Evolutionary conservation across 2,797 vertebrate species (phyloP).

Genomic region (Acropternis orthonyx): DNA sequence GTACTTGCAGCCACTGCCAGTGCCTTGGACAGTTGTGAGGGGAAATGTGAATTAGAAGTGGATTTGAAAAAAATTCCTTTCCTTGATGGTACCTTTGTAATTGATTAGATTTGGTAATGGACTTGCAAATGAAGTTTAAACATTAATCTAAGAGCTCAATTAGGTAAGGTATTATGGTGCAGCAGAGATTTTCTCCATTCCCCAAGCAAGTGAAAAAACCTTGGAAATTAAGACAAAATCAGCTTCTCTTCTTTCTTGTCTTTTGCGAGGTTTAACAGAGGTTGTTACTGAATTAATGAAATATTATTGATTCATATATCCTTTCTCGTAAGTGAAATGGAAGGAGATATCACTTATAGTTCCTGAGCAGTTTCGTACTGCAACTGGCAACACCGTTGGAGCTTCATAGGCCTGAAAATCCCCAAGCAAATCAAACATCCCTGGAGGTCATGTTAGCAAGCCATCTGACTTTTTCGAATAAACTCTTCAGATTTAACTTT

Average conservation of each 20-base stretch:
- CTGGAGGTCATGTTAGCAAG: background rate
- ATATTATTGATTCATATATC: conserved; percentile 33
- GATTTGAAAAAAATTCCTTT: background rate
- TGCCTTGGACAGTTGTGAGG: background rate
- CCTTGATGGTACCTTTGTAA: conserved; percentile 53
- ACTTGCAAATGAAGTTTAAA: conserved; percentile 71
- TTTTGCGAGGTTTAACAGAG: conserved; percentile 41
- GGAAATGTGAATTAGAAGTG: conserved; percentile 7
- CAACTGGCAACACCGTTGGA: background rate
- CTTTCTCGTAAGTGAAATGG: conserved; percentile 4
- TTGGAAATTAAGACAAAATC: conserved; percentile 50
- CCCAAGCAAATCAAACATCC: background rate
- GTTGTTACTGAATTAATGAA: conserved; percentile 65
- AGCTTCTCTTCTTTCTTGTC: conserved; percentile 35
- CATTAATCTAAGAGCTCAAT: conserved; percentile 66
- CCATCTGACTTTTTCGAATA: background rate
- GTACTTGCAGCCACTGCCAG: background rate
- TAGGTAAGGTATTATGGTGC: conserved; percentile 30
- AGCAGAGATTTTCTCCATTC: conserved; percentile 28
- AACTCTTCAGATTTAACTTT: background rate
- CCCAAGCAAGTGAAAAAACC: conserved; percentile 32
- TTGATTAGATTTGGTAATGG: conserved; percentile 66
- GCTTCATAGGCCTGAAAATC: background rate
- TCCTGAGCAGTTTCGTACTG: background rate
- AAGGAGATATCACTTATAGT: background rate